Conservation (phyloP, 2,113 vertebrate species). For the Trochalopteron elliotii region DNA sequence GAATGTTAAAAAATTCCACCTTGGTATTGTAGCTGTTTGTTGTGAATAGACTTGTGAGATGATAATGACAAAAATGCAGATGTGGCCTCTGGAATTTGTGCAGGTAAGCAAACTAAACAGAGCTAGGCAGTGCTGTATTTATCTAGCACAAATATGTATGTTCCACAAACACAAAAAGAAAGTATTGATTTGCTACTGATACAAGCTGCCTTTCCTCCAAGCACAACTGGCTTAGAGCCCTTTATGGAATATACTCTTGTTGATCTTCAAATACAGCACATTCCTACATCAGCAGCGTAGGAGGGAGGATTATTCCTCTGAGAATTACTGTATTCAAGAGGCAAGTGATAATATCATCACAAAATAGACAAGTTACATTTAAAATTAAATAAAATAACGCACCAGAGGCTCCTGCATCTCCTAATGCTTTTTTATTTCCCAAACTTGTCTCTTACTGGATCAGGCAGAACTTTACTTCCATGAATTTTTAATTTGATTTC, state of each 20-base stretch:
- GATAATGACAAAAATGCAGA: constrained; percentile 54
- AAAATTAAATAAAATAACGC: constrained; percentile 26
- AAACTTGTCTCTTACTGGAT: neutral
- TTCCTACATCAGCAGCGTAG: constrained; percentile 20
- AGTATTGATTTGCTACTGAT: constrained; percentile 55
- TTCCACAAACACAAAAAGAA: constrained; percentile 42
- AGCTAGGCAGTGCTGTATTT: constrained; percentile 54
- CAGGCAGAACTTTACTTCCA: neutral
- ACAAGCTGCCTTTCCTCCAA: constrained; percentile 50
- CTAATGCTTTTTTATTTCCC: neutral
- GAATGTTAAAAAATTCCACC: neutral
- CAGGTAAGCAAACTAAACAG: constrained; percentile 24
- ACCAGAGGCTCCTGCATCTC: constrained; percentile 1
- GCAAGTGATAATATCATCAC: constrained; percentile 45
- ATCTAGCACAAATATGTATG: constrained; percentile 40
- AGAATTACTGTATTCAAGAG: constrained; percentile 36
- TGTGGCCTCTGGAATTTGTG: constrained; percentile 36
- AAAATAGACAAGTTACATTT: constrained; percentile 41
- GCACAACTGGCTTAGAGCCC: constrained; percentile 10
- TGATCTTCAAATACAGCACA: constrained; percentile 53
- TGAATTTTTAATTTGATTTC: constrained; percentile 34
- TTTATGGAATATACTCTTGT: constrained; percentile 34
- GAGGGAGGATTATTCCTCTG: constrained; percentile 42
- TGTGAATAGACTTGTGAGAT: constrained; percentile 55
- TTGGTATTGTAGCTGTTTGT: neutral